Percentiles rank a stretch among this genome's conserved stretches.
Conservation (phyloP, 2,113 vertebrate species). For the Felis catus region F.catus_Fca126_mat1.0 CM031412.1:181520001-181520500, state of each 20-base stretch:
- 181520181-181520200: neutral
- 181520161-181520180: neutral
- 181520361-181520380: neutral
- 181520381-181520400: neutral
- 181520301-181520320: neutral
- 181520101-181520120: neutral
- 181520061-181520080: neutral
- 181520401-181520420: neutral
- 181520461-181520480: neutral
- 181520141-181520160: neutral
- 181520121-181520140: neutral
- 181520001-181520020: neutral
- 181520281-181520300: neutral
- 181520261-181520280: neutral
- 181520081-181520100: neutral
- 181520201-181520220: no score
- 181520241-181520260: no score
- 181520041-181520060: neutral
- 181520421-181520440: neutral
- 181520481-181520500: neutral
- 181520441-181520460: neutral
- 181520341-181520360: neutral
- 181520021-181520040: neutral
- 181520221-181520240: neutral
- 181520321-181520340: neutral